Evolutionary conservation across 1,140 invertebrate species (phyloP), one percentile per base, ranked within the genome.

Genomic region (Palaemon carinicauda): DNA sequence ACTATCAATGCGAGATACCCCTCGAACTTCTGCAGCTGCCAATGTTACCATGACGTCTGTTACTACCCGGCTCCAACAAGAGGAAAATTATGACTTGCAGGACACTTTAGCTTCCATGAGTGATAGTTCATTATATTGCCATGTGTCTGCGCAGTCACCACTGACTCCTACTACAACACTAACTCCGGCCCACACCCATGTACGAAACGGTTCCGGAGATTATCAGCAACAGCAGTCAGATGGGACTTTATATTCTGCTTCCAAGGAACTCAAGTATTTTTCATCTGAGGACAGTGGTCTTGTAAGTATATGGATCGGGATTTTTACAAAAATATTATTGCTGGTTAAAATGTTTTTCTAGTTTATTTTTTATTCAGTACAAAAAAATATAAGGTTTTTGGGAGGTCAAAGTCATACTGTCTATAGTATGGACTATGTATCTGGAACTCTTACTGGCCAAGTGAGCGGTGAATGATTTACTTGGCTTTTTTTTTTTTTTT

Each of bases 141-240:
- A 88, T 75, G 85, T 87, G 85, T 80, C 87, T 29, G 80, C 87
- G 15, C 73, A 71, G 56, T 82, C 87, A 19, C 86, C 84, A 33
- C 80, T 80, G n/a, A 86, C 83, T 24, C 80, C 89, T 77, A 88
- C 90, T 77, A 87, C 91, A 75, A 80, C 89, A 78, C 77, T 53
- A 89, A 92, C 86, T 60, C 79, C 86, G 1, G 41, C 80, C 24
- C 73, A 77, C 78, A 41, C 87, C 24, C 77, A 84, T 33, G 84
- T 74, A 33, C 52, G 91, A 90, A 93, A 91, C 90, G 92, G 90
- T 89, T 85, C 80, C n/a, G 77, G 69, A n/a, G 79, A 94, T 2
- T 94, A 95, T 90, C 87, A 89, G 73, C 73, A 24, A 24, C 83
- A 82, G 60, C 73, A 85, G 51, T 54, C 54, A 81, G 81, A 85